phyloP scores from a whole-genome alignment of 2,113 vertebrate genomes.

The Scortum barcoo region DNA sequence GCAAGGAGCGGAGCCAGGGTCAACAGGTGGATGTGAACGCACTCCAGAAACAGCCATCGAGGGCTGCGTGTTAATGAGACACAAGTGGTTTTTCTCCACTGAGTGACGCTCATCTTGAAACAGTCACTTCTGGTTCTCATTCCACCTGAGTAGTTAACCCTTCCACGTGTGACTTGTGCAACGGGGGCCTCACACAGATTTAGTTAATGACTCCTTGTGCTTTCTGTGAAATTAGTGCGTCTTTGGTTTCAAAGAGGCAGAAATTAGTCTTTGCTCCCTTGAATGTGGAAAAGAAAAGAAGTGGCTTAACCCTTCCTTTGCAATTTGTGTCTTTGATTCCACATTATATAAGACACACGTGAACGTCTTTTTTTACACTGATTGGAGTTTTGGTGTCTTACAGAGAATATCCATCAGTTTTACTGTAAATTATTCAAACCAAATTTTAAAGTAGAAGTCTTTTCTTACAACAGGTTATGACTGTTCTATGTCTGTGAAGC shows the following conservation, averaged over 20 bases:
- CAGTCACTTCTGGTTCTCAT: slow-evolving; percentile 61
- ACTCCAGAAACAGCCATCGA: slow-evolving; percentile 22
- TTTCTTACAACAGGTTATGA: neutral
- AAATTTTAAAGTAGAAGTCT: neutral
- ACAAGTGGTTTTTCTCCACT: slow-evolving; percentile 28
- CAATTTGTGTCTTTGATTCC: neutral
- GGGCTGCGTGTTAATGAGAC: slow-evolving; percentile 49
- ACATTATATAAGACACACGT: neutral
- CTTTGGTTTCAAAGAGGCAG: slow-evolving; percentile 53
- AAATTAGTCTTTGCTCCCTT: slow-evolving; percentile 12
- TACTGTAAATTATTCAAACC: neutral
- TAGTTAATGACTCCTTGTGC: slow-evolving; percentile 52
- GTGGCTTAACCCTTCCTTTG: neutral
- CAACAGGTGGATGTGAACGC: slow-evolving; percentile 62
- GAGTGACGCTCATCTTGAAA: slow-evolving; percentile 43
- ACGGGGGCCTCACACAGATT: slow-evolving; percentile 46
- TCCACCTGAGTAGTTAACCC: slow-evolving; percentile 54
- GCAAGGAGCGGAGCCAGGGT: slow-evolving; percentile 24
- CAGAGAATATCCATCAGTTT: neutral
- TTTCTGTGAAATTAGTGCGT: slow-evolving; percentile 41
- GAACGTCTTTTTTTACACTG: neutral
- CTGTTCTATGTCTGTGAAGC: no score
- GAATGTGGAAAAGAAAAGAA: slow-evolving; percentile 17
- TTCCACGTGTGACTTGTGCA: slow-evolving; percentile 39
- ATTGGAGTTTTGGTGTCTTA: neutral